Evolutionary conservation across 2,888 invertebrate species (phyloP).

Genomic region (Drosophila nigritarsus): DNA sequence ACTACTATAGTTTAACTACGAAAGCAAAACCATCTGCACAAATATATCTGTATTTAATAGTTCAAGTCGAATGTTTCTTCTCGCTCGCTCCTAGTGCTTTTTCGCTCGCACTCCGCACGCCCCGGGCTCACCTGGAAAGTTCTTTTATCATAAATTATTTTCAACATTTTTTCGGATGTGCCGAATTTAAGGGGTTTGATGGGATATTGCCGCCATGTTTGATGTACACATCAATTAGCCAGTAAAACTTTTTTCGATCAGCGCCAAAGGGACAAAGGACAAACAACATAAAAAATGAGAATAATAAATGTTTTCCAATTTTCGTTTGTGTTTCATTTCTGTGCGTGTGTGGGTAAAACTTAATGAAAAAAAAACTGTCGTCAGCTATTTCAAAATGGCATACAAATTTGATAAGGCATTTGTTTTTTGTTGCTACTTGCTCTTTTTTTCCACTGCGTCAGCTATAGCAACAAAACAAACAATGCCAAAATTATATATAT

Average conservation of each 20-base stretch:
- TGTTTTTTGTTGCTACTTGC: conserved; percentile 41
- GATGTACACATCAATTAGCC: conserved; percentile 73
- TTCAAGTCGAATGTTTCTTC: not conserved
- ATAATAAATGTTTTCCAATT: conserved; percentile 57
- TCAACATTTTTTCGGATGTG: conserved; percentile 3
- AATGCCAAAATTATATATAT: not conserved
- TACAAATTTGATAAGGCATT: conserved; percentile 69
- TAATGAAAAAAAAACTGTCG: conserved; percentile 48
- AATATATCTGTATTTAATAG: not conserved
- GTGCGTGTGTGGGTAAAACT: conserved; percentile 8
- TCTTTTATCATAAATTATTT: not conserved
- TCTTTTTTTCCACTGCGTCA: conserved; percentile 47
- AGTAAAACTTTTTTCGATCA: conserved; percentile 62
- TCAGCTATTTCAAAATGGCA: conserved; percentile 76
- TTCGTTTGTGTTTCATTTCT: conserved; percentile 20
- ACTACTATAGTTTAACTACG: not conserved
- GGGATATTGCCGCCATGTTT: conserved; percentile 42
- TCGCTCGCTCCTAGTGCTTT: too few relatives aligned
- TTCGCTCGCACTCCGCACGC: too few relatives aligned
- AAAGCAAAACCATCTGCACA: too few relatives aligned
- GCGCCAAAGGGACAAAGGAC: conserved; percentile 64
- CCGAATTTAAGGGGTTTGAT: conserved; percentile 1
- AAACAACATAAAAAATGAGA: conserved; percentile 71
- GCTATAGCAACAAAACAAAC: conserved; percentile 41
- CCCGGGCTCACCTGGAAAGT: not conserved